phyloP scores from a whole-genome alignment of 2,113 vertebrate genomes.

The Corythornis vintsioides region DNA sequence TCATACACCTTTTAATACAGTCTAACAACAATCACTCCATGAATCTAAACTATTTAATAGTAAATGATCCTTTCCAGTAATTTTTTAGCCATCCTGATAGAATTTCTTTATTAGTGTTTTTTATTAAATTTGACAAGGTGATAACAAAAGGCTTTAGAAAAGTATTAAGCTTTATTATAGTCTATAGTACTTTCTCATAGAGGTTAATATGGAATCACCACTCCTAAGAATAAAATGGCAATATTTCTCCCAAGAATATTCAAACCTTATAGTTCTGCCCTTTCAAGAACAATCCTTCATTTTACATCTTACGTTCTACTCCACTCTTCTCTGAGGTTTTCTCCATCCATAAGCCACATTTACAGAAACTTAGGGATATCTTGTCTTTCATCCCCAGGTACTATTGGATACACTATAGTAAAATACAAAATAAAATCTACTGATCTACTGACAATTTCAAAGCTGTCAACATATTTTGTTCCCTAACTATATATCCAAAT shows the following conservation, averaged over 20 bases:
- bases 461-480: slow-evolving; percentile 42
- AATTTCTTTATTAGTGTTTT: neutral
- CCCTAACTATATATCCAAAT: slow-evolving; percentile 34
- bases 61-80: neutral
- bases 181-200: neutral
- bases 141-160: slow-evolving; percentile 16
- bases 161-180: neutral
- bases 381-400: neutral
- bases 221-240: neutral
- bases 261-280: neutral
- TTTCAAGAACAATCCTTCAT: neutral
- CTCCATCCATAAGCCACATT: neutral
- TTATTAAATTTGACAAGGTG: slow-evolving; percentile 20
- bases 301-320: neutral
- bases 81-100: neutral
- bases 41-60: slow-evolving; percentile 1
- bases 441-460: slow-evolving; percentile 1
- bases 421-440: slow-evolving; percentile 14
- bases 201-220: slow-evolving; percentile 9
- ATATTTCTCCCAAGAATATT: neutral
- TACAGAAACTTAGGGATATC: neutral
- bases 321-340: neutral
- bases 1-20: neutral
- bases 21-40: neutral
- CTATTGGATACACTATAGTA: neutral